These are phyloP conservation scores for Byasa hedistus DNA, from an alignment of 2,888 invertebrate species.

Conservation along the genomic window DNA sequence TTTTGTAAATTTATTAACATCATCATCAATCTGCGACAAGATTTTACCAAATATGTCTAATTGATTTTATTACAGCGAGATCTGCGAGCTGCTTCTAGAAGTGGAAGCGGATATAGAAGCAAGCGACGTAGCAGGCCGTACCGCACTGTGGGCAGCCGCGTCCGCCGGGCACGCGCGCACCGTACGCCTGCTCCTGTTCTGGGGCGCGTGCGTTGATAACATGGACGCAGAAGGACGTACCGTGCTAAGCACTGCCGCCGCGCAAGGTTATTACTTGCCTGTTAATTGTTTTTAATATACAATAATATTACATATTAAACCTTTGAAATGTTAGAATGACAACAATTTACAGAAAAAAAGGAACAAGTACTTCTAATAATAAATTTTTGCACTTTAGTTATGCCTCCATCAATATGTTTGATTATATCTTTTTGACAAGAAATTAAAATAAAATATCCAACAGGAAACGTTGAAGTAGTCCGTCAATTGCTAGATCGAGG, in stretches of 20 bases:
- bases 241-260: conserved; percentile 90
- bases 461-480: conserved; percentile 91
- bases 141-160: conserved; percentile 95
- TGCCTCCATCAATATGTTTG: no score
- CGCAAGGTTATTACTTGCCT: conserved; percentile 81
- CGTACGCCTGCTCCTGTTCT: conserved; percentile 92
- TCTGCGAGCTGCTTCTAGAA: conserved; percentile 93
- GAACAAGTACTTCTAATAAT: no score
- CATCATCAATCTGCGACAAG: no score
- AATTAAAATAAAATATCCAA: not conserved
- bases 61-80: conserved; percentile 81
- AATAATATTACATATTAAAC: no score
- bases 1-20: conserved; percentile 31
- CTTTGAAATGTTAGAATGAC: no score
- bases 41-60: no score
- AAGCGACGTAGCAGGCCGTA: conserved; percentile 88
- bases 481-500: conserved; percentile 93
- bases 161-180: conserved; percentile 94
- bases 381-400: no score
- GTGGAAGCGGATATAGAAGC: conserved; percentile 96
- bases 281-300: no score
- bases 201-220: conserved; percentile 97
- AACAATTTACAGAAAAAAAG: no score
- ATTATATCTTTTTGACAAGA: no score
- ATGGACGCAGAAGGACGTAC: conserved; percentile 97